Evolutionary conservation across 2,113 vertebrate species (phyloP).

Genomic region (Callipepla squamata): DNA sequence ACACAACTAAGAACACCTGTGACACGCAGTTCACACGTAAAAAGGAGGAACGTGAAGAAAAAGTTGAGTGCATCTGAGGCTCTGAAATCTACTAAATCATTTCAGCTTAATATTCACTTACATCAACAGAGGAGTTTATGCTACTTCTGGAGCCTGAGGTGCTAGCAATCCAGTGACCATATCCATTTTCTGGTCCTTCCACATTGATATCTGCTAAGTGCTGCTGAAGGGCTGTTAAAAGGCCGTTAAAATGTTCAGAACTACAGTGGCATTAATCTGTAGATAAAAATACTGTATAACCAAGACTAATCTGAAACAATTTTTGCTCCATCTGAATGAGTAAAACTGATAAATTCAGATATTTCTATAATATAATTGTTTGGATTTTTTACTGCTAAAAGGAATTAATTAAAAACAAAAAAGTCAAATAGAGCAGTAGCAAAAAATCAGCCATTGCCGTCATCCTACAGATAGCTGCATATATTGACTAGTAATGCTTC

Average conservation of each 20-base stretch:
- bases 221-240: constrained; percentile 89
- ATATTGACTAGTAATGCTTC: background rate
- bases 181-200: constrained; percentile 94
- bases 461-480: background rate
- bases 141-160: constrained; percentile 93
- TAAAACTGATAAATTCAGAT: background rate
- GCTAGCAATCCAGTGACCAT: constrained; percentile 97
- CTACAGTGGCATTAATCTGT: background rate
- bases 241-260: background rate
- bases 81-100: background rate
- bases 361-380: background rate
- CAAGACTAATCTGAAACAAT: background rate
- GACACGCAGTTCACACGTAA: background rate
- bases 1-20: background rate
- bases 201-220: constrained; percentile 98
- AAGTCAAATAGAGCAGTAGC: background rate
- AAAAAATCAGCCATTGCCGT: background rate
- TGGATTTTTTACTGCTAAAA: background rate
- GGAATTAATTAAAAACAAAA: background rate
- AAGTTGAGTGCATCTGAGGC: background rate
- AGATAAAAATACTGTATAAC: background rate
- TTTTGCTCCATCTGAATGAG: background rate
- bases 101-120: constrained; percentile 74
- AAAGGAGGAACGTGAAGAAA: background rate
- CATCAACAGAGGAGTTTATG: constrained; percentile 88